These are phyloP conservation scores for Lithobates pipiens DNA, from an alignment of 2,797 vertebrate species.

Conservation along the genomic window DNA sequence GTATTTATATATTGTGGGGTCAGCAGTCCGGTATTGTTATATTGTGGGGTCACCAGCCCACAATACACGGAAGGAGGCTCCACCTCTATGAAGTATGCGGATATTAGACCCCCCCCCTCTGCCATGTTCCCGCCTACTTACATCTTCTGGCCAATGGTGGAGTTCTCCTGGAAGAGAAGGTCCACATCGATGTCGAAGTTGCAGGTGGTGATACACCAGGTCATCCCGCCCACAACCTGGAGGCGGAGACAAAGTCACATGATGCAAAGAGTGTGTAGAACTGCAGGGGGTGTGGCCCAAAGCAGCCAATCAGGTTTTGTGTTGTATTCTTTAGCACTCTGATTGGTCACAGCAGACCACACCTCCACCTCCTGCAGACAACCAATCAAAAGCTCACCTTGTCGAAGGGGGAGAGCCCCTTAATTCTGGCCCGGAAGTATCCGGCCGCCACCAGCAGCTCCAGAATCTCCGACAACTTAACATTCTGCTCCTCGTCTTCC, in stretches of 20 bases:
- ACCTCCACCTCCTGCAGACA: too few relatives aligned
- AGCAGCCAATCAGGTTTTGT: too few relatives aligned
- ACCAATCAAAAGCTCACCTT: slow-evolving; percentile 79
- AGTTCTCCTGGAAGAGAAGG: slow-evolving; percentile 97
- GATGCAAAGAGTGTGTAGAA: background rate
- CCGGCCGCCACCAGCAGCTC: slow-evolving; percentile 95
- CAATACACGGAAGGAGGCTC: too few relatives aligned
- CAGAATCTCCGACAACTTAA: slow-evolving; percentile 92
- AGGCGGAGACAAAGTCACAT: slow-evolving; percentile 28
- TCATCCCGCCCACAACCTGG: slow-evolving; percentile 98
- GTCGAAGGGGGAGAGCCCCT: slow-evolving; percentile 94
- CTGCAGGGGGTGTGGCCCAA: too few relatives aligned
- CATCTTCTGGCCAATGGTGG: slow-evolving; percentile 98
- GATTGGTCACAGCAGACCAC: too few relatives aligned
- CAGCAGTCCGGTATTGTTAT: too few relatives aligned
- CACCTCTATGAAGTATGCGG: too few relatives aligned
- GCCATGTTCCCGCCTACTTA: slow-evolving; percentile 66
- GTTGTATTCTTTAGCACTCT: too few relatives aligned
- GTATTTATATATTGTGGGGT: too few relatives aligned
- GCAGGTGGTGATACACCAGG: slow-evolving; percentile 98
- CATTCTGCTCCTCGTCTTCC: slow-evolving; percentile 95
- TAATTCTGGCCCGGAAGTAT: slow-evolving; percentile 96
- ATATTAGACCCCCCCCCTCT: too few relatives aligned
- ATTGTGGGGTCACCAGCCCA: too few relatives aligned
- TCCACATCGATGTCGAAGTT: slow-evolving; percentile 95